A percentile compares a stretch with the other conserved stretches of the same genome.
phyloP scores from a whole-genome alignment of 2,888 invertebrate species.

The Trilocha varians region DNA sequence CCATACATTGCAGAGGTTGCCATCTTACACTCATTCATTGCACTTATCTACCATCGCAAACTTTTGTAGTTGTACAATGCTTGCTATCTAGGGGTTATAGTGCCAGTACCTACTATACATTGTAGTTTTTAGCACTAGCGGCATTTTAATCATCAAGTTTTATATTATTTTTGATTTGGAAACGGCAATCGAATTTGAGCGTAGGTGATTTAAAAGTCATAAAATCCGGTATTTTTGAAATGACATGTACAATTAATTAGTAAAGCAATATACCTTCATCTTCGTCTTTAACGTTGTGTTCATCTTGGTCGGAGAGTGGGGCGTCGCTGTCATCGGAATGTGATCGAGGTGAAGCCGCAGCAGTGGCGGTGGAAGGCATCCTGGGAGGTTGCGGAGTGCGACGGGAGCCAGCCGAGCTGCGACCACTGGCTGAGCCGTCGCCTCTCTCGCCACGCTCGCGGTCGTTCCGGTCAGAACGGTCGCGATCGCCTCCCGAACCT shows the following conservation, averaged over 20 bases:
- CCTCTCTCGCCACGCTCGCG: constrained; percentile 75
- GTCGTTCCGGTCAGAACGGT: constrained; percentile 72
- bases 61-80: too few relatives aligned
- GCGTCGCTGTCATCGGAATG: constrained; percentile 88
- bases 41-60: too few relatives aligned
- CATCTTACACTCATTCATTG: too few relatives aligned
- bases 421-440: constrained; percentile 65
- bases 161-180: too few relatives aligned
- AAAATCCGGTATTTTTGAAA: too few relatives aligned
- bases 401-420: constrained; percentile 74
- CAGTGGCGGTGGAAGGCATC: constrained; percentile 66
- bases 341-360: constrained; percentile 78
- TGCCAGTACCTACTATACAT: too few relatives aligned
- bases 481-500: constrained; percentile 83
- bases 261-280: constrained; percentile 76
- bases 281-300: constrained; percentile 87
- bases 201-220: too few relatives aligned
- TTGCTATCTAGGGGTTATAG: too few relatives aligned
- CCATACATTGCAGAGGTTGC: too few relatives aligned
- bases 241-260: constrained; percentile 12
- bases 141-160: too few relatives aligned
- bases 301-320: constrained; percentile 89
- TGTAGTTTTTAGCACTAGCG: too few relatives aligned
- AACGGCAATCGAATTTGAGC: too few relatives aligned
- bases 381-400: constrained; percentile 75